Evolutionary conservation across 2,888 invertebrate species (phyloP), one percentile per base, ranked within the genome.

Genomic region (Mesorhabditis belari): DNA sequence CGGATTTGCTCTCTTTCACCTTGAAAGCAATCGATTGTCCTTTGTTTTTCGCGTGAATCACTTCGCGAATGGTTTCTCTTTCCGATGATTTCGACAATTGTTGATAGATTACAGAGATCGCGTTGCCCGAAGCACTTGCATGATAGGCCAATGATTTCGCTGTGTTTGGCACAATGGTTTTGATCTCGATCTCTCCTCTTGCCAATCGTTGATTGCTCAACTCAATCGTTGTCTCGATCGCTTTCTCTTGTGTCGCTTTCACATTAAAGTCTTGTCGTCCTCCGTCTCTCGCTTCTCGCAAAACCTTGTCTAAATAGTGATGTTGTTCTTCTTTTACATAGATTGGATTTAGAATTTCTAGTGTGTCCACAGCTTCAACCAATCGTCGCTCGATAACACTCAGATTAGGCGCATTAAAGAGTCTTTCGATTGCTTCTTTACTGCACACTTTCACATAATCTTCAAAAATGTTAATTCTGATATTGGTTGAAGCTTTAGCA

Each of bases 331-430:
- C 69, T 5, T 67, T 61, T 5, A 59, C 51, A 56, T 74, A 77
- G 56, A 67, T 66, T 55, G 71, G 74, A 64, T 79, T 73, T 25
- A 69, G 66, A 23, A 66, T 70, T 52, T 77, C 72, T 26, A 68
- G 70, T 54, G 67, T 65, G 44, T 69, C 70, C 23, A 64, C 65
- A 2, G 70, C 59, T 53, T 73, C 73, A 3, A 57, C 54, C 19
- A 70, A 61, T 23, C 65, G 59, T 26, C 67, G 60, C n/a, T 59
- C 59, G 9, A 59, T 63, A 6, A 59, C 60, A 4, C 64, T 67
- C 35, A 62, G 64, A 51, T 71, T 71, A 9, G 44, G 44, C 12
- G n/a, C n/a, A 17, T n/a, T 9, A n/a, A 35, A 35, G 12, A 17
- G 12, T n/a, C 12, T 35, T 17, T 9, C n/a, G 44, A 35, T 35